Percentiles rank a stretch among this genome's conserved stretches.
Conservation (phyloP, 1,140 invertebrate genomes). For the Gonatopus flavifemur region DNA sequence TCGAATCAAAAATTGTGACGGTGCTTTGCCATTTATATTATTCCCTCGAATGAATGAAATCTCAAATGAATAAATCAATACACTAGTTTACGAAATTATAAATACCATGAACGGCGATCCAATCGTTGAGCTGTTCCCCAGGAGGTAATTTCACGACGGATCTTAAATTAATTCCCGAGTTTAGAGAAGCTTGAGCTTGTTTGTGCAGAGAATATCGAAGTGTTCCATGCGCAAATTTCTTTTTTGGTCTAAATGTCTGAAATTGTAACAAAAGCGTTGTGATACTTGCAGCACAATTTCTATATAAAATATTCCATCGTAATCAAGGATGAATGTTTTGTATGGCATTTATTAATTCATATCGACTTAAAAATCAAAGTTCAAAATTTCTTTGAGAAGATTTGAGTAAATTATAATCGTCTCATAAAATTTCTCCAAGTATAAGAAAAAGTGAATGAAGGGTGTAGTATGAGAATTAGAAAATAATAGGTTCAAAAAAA, state of each 20-base stretch:
- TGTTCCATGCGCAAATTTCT: conserved; percentile 88
- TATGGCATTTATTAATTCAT: too few species aligned
- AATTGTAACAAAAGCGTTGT: conserved; percentile 21
- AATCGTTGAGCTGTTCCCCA: conserved; percentile 89
- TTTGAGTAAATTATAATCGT: too few species aligned
- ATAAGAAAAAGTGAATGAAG: too few species aligned
- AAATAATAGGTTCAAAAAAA: too few species aligned
- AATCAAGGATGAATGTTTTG: conserved; percentile 7
- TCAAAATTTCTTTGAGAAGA: too few species aligned
- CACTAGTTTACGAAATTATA: conserved; percentile 5
- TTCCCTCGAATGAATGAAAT: neutral
- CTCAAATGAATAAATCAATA: too few species aligned
- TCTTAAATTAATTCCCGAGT: conserved; percentile 90
- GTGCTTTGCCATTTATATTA: neutral
- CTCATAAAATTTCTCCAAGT: too few species aligned
- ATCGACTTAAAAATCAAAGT: too few species aligned
- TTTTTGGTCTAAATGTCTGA: conserved; percentile 88
- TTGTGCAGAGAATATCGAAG: conserved; percentile 90
- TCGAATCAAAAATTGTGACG: conserved; percentile 20
- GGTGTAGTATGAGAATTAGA: too few species aligned
- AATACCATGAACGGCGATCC: conserved; percentile 92
- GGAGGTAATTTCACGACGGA: conserved; percentile 82
- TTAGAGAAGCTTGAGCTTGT: conserved; percentile 89
- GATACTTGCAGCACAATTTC: neutral
- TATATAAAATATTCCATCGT: neutral